A percentile compares a stretch with the other conserved stretches of the same genome.
phyloP scores from a whole-genome alignment of 2,888 invertebrate genomes.

The Heteropelma amictum region DNA sequence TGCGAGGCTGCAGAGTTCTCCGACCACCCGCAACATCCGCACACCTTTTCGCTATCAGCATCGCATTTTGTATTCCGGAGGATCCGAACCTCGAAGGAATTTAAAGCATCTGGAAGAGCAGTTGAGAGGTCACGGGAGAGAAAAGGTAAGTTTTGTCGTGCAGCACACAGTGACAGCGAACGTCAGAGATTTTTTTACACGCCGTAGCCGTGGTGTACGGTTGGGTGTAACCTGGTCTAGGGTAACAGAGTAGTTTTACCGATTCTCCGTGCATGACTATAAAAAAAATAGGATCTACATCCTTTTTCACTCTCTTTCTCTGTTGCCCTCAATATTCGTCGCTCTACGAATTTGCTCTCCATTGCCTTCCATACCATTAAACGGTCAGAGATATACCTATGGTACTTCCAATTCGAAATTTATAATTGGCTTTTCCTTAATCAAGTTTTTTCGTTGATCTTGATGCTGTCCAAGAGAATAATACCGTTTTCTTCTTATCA shows the following conservation, averaged over 20 bases:
- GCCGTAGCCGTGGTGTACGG: constrained; percentile 17
- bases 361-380: neutral
- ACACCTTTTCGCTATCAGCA: constrained; percentile 62
- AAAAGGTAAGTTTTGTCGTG: neutral
- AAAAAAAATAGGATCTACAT: too few species aligned
- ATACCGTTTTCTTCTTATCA: neutral
- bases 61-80: constrained; percentile 67
- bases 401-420: constrained; percentile 37
- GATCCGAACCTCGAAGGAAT: constrained; percentile 67
- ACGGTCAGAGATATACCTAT: constrained; percentile 26
- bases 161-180: constrained; percentile 2
- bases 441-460: constrained; percentile 24
- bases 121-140: constrained; percentile 31
- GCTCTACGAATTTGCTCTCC: constrained; percentile 18
- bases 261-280: too few species aligned
- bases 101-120: constrained; percentile 60
- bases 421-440: constrained; percentile 51
- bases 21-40: neutral
- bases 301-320: neutral
- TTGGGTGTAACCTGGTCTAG: too few species aligned
- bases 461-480: constrained; percentile 11
- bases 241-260: too few species aligned
- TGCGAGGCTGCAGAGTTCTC: too few species aligned
- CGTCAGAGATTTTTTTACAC: neutral
- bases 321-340: neutral